phyloP scores from a whole-genome alignment of 2,797 vertebrate species.

The Propithecus perrieri region DNA sequence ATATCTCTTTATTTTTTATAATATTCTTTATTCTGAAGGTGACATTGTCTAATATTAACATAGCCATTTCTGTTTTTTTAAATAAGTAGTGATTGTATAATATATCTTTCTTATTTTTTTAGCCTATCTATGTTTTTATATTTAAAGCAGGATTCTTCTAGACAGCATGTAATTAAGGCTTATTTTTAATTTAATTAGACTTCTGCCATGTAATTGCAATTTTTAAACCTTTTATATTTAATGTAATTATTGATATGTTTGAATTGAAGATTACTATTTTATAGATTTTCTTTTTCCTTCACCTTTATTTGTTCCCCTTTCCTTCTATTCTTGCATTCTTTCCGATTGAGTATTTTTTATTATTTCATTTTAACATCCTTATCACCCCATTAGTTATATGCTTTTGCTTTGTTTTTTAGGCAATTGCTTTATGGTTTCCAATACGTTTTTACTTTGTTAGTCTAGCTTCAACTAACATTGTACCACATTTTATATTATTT shows the following conservation, averaged over 20 bases:
- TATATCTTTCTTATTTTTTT: neutral
- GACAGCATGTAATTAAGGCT: neutral
- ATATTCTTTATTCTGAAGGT: slow-evolving; percentile 26
- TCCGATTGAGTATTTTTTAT: slow-evolving; percentile 12
- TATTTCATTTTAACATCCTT: neutral
- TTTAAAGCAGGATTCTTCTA: neutral
- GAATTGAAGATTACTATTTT: neutral
- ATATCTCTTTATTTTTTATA: neutral
- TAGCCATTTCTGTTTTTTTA: neutral
- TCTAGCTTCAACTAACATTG: neutral
- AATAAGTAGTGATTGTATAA: neutral
- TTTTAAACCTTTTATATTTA: slow-evolving; percentile 42
- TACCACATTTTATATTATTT: neutral
- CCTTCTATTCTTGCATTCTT: neutral
- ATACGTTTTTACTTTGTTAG: neutral
- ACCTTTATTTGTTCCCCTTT: neutral
- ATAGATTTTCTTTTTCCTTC: neutral
- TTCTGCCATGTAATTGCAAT: neutral
- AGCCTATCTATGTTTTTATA: neutral
- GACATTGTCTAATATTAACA: neutral
- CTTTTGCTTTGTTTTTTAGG: slow-evolving; percentile 3
- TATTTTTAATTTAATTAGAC: slow-evolving; percentile 4
- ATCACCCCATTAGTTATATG: neutral
- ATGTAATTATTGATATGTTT: neutral
- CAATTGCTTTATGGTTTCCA: neutral